Percentiles rank a stretch among this genome's conserved stretches.
phyloP scores from a whole-genome alignment of 2,797 vertebrate genomes.

The Tragopan temminckii region DNA sequence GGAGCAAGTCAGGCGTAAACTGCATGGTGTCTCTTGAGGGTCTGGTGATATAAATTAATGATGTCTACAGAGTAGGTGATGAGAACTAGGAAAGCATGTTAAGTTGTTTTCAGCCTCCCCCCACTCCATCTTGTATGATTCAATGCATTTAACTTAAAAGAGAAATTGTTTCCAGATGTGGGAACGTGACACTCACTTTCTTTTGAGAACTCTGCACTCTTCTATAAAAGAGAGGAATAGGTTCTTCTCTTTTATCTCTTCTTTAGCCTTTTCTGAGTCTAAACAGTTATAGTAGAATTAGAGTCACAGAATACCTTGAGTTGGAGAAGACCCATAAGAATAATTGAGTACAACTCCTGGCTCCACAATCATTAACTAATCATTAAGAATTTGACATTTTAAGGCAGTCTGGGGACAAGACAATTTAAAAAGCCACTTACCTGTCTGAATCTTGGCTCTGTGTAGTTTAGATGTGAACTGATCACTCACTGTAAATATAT shows the following conservation, averaged over 20 bases:
- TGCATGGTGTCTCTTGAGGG: neutral
- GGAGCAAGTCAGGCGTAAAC: conserved; percentile 3
- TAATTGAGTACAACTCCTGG: no score
- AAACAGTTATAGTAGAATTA: neutral
- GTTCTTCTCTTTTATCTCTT: neutral
- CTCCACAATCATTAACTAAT: no score
- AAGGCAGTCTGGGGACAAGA: neutral
- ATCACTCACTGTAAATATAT: conserved; percentile 98
- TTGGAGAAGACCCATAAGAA: no score
- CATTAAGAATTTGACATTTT: neutral
- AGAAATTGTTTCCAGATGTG: conserved; percentile 22
- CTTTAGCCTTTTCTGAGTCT: neutral
- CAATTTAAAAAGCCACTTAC: conserved; percentile 66
- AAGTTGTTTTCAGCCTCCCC: neutral
- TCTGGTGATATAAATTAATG: neutral
- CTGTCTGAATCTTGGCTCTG: conserved; percentile 92
- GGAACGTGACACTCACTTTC: neutral
- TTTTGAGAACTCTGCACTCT: neutral
- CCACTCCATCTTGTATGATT: neutral
- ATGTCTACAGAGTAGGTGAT: neutral
- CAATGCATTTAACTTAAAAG: neutral
- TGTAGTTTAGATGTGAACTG: conserved; percentile 99
- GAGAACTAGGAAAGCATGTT: neutral
- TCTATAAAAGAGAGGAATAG: neutral
- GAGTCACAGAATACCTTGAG: no score